These are phyloP conservation scores for Lophotriccus pileatus DNA, from an alignment of 2,797 vertebrate genomes.

Conservation along the genomic window DNA sequence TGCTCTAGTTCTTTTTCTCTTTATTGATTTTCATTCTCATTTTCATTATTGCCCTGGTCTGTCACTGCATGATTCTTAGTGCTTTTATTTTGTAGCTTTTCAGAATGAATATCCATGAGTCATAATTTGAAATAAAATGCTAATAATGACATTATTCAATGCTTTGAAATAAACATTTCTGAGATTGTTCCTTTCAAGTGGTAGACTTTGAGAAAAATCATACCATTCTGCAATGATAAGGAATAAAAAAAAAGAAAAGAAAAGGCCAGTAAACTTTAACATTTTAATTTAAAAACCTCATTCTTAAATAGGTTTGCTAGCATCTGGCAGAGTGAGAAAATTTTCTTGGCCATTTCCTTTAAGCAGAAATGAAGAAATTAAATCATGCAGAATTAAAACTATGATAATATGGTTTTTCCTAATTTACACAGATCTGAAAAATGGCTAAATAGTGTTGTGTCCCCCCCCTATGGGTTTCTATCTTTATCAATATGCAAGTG, in stretches of 20 bases:
- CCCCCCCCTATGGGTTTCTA: accelerated
- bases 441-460: not conserved
- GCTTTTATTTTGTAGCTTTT: conserved; percentile 46
- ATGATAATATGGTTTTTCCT: not conserved
- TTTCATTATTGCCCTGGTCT: conserved; percentile 22
- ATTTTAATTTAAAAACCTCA: not conserved
- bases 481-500: not conserved
- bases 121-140: conserved; percentile 55
- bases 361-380: not conserved
- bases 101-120: conserved; percentile 48
- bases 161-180: conserved; percentile 39
- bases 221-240: not conserved
- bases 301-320: not conserved
- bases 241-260: not conserved
- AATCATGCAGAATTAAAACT: not conserved
- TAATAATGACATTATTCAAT: conserved; percentile 50
- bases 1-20: conserved; percentile 32
- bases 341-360: not conserved
- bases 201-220: conserved; percentile 3
- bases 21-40: conserved; percentile 21
- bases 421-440: not conserved
- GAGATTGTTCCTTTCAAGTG: conserved; percentile 25
- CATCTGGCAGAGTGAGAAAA: not conserved
- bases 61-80: not conserved
- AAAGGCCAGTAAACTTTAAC: not conserved